Evolutionary conservation across 2,888 invertebrate genomes (phyloP).

Genomic region (Junonia oenone): DNA sequence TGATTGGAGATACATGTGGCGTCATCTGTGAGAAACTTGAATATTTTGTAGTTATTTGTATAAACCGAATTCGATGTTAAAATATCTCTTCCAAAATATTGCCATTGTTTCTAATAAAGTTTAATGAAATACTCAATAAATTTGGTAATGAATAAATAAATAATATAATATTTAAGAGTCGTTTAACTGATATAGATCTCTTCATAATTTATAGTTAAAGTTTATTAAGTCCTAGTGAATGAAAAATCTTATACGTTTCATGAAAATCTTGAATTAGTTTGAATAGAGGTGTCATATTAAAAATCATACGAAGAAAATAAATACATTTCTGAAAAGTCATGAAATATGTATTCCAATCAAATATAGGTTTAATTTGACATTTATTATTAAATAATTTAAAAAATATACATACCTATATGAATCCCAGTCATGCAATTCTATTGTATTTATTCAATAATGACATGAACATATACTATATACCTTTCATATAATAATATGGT

Average conservation of each 20-base stretch:
- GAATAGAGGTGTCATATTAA: not conserved
- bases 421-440: too few species aligned
- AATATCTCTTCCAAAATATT: slow-evolving; percentile 70
- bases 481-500: too few species aligned
- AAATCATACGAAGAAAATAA: not conserved
- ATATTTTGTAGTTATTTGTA: slow-evolving; percentile 51
- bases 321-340: not conserved
- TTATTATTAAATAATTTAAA: slow-evolving; percentile 4
- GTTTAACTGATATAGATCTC: slow-evolving; percentile 20
- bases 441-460: too few species aligned
- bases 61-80: slow-evolving; percentile 65
- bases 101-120: slow-evolving; percentile 64
- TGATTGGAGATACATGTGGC: not conserved
- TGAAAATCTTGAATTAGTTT: not conserved
- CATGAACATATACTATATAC: too few species aligned
- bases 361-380: not conserved
- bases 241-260: too few species aligned
- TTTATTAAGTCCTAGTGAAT: not conserved
- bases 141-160: slow-evolving; percentile 19
- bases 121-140: slow-evolving; percentile 32
- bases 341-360: not conserved
- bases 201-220: slow-evolving; percentile 6
- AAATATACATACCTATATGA: too few species aligned
- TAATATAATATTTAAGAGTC: slow-evolving; percentile 16
- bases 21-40: slow-evolving; percentile 23